phyloP scores from a whole-genome alignment of 2,888 invertebrate species.

The Leucoma salicis region DNA sequence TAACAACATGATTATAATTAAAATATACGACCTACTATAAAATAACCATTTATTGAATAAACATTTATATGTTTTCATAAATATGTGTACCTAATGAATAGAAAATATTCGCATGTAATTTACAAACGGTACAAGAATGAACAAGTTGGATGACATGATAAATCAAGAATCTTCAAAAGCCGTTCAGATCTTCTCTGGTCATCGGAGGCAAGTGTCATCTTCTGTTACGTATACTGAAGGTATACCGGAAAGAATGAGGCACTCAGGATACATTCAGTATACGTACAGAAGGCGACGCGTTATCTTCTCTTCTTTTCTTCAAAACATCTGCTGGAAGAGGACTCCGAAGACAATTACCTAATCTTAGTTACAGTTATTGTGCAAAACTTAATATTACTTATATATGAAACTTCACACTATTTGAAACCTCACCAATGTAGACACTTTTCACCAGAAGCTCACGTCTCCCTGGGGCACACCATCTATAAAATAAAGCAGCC shows the following conservation, averaged over 20 bases:
- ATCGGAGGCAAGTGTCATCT: conserved; percentile 90
- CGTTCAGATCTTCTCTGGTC: conserved; percentile 32
- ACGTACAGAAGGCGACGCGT: conserved; percentile 96
- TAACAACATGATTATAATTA: no score
- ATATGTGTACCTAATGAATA: no score
- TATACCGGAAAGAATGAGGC: conserved; percentile 98
- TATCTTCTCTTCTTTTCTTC: conserved; percentile 67
- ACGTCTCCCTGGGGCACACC: conserved; percentile 62
- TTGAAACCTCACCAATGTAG: conserved; percentile 65
- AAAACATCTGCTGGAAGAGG: conserved; percentile 8
- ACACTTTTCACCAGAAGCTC: conserved; percentile 45
- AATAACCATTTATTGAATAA: no score
- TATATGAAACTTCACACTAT: conserved; percentile 48
- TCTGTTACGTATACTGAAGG: conserved; percentile 99
- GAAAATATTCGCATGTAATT: neutral
- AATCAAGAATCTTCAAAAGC: conserved; percentile 10
- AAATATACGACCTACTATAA: no score
- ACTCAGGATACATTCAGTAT: conserved; percentile 99
- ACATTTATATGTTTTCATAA: no score
- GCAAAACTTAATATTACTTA: neutral
- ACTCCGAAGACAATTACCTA: neutral
- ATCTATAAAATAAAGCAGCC: conserved; percentile 80
- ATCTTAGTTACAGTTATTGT: no score
- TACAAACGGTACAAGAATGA: neutral
- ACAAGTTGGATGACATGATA: neutral